These are phyloP conservation scores for Ditylenchus dipsaci DNA, from an alignment of 1,140 invertebrate species.

Conservation along the genomic window DNA sequence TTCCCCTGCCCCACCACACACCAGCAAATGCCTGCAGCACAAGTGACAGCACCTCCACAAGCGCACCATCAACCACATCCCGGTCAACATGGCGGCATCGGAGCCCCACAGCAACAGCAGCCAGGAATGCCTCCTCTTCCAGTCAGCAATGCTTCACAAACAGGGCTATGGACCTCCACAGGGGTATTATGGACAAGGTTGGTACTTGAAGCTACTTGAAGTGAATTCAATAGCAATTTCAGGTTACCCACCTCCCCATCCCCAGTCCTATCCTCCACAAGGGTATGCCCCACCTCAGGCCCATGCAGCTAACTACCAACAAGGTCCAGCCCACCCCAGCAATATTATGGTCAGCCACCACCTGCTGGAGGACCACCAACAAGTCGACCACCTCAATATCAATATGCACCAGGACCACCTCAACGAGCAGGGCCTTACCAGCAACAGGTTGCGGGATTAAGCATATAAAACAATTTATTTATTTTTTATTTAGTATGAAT, in stretches of 20 bases:
- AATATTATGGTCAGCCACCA: slow-evolving; percentile 19
- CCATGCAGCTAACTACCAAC: slow-evolving; percentile 16
- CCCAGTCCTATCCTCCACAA: slow-evolving; percentile 28
- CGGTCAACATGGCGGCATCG: neutral
- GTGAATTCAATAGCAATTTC: no score
- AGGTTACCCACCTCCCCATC: slow-evolving; percentile 3
- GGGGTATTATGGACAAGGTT: slow-evolving; percentile 17
- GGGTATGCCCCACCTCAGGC: slow-evolving; percentile 6
- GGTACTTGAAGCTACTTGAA: no score
- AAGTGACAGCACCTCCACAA: neutral
- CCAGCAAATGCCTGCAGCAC: neutral
- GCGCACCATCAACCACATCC: slow-evolving; percentile 5
- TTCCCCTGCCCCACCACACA: slow-evolving; percentile 14
- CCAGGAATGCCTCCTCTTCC: neutral
- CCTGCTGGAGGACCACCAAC: neutral
- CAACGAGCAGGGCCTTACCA: slow-evolving; percentile 12
- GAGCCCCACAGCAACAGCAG: slow-evolving; percentile 14
- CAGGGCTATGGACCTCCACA: slow-evolving; percentile 26
- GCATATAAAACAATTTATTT: neutral
- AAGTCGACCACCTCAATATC: slow-evolving; percentile 7
- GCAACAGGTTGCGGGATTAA: neutral
- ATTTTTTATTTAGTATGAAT: slow-evolving; percentile 9
- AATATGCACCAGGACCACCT: slow-evolving; percentile 16
- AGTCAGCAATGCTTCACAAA: slow-evolving; percentile 15
- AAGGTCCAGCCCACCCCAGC: slow-evolving; percentile 10